Evolutionary conservation across 2,888 invertebrate species (phyloP), one percentile per base, ranked within the genome.

Genomic region (Esperia sulphurella): DNA sequence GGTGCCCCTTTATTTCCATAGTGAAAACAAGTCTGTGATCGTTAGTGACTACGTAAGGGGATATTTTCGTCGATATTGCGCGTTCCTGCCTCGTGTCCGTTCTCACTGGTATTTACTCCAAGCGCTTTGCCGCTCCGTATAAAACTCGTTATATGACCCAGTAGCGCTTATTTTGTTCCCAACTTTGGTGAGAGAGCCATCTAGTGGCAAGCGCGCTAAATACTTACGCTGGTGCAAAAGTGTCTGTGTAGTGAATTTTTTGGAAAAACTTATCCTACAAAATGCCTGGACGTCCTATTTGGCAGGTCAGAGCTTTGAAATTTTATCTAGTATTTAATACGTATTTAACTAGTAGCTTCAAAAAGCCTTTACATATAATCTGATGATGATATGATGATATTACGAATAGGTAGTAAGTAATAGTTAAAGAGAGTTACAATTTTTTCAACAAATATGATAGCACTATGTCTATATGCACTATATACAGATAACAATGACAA

Each of bases 201-300:
- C 89, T 89, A 87, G 78, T 85, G 87, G 58, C 54, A 63, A 60
- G 57, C 73, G 69, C 64, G 72, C 54, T 65, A 79, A 88, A 71
- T 74, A 67, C 53, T 68, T 68, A 67, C 65, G 71, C 60, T 76
- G 75, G 79, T 71, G 64, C 59, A 54, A 62, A 68, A 68, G 67
- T 67, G 78, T 33, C 44, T 75, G 72, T 69, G 52, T 54, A 58
- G 65, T 74, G 76, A 4, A 4, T 35, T 68, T 71, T 72, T 68
- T 70, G 65, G 62, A 68, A 63, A 49, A 49, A 48, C 49, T 48
- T 51, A 54, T 59, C 52, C 56, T 58, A 53, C 61, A 91, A 85
- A 83, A 94, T 94, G 94, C 94, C 94, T 83, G 94, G 94, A 91
- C 94, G 93, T 91, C 94, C 94, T 58, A 89, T 94, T 80, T 94